Evolutionary conservation across 2,113 vertebrate genomes (phyloP).

Genomic region (Oncorhynchus tshawytscha): DNA sequence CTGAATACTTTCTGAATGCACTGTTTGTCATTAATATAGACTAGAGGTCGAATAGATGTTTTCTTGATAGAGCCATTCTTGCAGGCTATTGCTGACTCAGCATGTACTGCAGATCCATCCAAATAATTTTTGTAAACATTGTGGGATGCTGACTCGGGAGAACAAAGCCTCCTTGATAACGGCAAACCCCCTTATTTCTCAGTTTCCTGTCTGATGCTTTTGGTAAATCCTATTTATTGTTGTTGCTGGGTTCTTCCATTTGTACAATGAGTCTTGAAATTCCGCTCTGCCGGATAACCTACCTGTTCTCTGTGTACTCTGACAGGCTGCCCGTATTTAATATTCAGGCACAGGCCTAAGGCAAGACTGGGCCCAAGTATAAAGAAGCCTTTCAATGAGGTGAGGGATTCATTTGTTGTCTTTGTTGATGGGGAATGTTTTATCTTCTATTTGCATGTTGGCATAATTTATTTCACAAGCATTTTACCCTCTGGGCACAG

Average conservation of each 20-base stretch:
- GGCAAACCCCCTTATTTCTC: constrained; percentile 8
- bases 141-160: neutral
- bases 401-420: neutral
- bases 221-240: constrained; percentile 26
- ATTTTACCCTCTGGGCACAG: neutral
- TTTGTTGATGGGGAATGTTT: neutral
- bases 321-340: neutral
- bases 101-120: neutral
- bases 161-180: constrained; percentile 13
- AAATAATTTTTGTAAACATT: neutral
- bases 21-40: too few relatives aligned
- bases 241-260: constrained; percentile 25
- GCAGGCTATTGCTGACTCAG: neutral
- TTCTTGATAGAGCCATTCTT: neutral
- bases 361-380: constrained; percentile 3
- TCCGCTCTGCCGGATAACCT: constrained; percentile 35
- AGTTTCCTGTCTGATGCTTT: constrained; percentile 34
- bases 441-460: neutral
- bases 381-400: constrained; percentile 3
- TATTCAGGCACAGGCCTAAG: neutral
- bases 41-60: neutral
- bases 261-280: constrained; percentile 50
- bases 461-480: neutral
- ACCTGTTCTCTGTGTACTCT: neutral
- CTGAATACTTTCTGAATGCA: too few relatives aligned